phyloP scores from a whole-genome alignment of 2,888 invertebrate genomes.

The Eristalis pertinax region DNA sequence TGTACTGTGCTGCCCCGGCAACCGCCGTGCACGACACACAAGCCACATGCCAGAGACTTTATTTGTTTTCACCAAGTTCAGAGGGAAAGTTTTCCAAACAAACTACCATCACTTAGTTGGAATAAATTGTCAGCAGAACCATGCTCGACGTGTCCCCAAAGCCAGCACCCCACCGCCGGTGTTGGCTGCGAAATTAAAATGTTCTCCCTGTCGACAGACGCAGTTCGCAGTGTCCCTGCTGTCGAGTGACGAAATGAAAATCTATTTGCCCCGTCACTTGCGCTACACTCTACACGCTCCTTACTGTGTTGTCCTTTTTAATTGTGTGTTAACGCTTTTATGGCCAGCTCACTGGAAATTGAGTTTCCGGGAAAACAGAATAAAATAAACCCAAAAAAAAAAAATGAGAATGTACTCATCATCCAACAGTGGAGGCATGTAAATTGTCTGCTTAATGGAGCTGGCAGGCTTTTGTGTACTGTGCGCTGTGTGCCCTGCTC shows the following conservation, averaged over 20 bases:
- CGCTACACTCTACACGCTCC: neutral
- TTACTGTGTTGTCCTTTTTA: slow-evolving; percentile 15
- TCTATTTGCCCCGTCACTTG: slow-evolving; percentile 23
- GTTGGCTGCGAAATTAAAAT: neutral
- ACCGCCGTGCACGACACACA: neutral
- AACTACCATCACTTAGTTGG: neutral
- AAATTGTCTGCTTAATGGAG: slow-evolving; percentile 6
- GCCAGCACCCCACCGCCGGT: neutral
- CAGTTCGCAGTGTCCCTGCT: neutral
- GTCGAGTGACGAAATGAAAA: slow-evolving; percentile 31
- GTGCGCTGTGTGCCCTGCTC: too few species aligned
- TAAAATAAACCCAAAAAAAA: neutral
- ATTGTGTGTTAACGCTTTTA: slow-evolving; percentile 16
- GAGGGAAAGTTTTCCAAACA: neutral
- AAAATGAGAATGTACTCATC: neutral
- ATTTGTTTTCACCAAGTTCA: neutral
- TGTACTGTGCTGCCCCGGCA: neutral
- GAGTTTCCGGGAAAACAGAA: neutral
- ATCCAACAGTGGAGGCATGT: neutral
- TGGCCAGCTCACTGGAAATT: slow-evolving; percentile 3
- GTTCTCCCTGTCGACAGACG: neutral
- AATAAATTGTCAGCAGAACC: neutral
- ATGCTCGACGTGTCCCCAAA: too few species aligned
- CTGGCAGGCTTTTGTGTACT: neutral
- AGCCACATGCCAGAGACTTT: neutral